These are phyloP conservation scores for Natrix natrix DNA, from an alignment of 2,797 vertebrate genomes.

Conservation along the genomic window DNA sequence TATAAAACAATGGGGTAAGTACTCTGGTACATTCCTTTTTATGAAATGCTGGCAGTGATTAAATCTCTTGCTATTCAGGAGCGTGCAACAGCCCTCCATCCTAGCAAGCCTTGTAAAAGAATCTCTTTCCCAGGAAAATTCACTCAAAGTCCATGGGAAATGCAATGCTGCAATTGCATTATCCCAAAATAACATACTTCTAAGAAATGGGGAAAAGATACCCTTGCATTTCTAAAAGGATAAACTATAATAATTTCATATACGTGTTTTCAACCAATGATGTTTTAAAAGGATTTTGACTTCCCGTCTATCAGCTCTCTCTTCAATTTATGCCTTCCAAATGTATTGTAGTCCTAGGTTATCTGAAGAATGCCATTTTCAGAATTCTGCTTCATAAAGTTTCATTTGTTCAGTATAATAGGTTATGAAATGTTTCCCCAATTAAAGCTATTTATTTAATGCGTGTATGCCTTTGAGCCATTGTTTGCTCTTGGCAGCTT, in stretches of 20 bases:
- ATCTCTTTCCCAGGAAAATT: slow-evolving; percentile 56
- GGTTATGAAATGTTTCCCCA: neutral
- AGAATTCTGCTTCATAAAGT: neutral
- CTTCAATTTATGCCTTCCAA: neutral
- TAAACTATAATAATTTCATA: neutral
- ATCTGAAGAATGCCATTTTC: neutral
- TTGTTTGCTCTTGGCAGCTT: neutral
- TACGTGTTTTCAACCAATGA: neutral
- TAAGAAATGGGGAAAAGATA: slow-evolving; percentile 36
- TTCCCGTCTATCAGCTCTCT: too few relatives aligned
- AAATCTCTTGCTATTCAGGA: slow-evolving; percentile 50
- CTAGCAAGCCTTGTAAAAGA: slow-evolving; percentile 45
- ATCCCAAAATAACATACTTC: slow-evolving; percentile 40
- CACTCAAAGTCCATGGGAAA: slow-evolving; percentile 35
- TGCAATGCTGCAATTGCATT: slow-evolving; percentile 13
- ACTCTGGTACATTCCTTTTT: slow-evolving; percentile 29
- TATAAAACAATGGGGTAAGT: slow-evolving; percentile 15
- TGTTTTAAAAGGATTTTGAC: neutral
- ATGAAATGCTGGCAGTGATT: slow-evolving; percentile 51
- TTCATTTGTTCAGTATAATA: neutral
- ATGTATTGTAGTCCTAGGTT: neutral
- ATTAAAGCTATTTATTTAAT: neutral
- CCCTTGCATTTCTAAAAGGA: slow-evolving; percentile 16
- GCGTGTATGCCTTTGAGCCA: neutral
- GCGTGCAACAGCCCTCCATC: slow-evolving; percentile 36